A percentile compares a stretch with the other conserved stretches of the same genome.
Evolutionary conservation across 2,113 vertebrate species (phyloP).

Genomic region (Probosciger aterrimus): DNA sequence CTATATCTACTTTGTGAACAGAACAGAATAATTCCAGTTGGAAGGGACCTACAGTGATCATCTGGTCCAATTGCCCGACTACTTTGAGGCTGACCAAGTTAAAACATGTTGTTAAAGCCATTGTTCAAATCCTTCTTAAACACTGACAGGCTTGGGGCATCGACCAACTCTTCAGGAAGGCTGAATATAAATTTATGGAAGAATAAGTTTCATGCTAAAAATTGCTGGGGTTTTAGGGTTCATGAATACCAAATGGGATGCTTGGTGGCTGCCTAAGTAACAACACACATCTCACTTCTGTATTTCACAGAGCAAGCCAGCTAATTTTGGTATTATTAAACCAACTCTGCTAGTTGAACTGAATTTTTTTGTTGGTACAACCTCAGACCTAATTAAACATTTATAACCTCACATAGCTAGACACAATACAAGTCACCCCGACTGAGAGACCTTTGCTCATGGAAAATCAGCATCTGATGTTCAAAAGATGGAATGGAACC

Average conservation of each 20-base stretch:
- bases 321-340: neutral
- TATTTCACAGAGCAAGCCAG: neutral
- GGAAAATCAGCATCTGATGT: conserved; percentile 22
- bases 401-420: neutral
- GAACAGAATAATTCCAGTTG: neutral
- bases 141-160: neutral
- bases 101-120: neutral
- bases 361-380: neutral
- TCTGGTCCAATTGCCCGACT: neutral
- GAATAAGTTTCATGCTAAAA: neutral
- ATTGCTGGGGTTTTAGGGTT: neutral
- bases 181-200: neutral
- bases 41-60: neutral
- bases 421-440: conserved; percentile 28
- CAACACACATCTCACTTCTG: neutral
- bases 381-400: conserved; percentile 9
- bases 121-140: neutral
- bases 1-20: neutral
- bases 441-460: conserved; percentile 5
- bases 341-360: neutral
- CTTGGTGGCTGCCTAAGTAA: neutral
- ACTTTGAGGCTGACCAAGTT: neutral
- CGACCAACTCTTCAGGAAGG: neutral
- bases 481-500: neutral
- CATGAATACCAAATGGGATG: neutral